Conservation (phyloP, 2,797 vertebrate genomes). For the Falco biarmicus region DNA sequence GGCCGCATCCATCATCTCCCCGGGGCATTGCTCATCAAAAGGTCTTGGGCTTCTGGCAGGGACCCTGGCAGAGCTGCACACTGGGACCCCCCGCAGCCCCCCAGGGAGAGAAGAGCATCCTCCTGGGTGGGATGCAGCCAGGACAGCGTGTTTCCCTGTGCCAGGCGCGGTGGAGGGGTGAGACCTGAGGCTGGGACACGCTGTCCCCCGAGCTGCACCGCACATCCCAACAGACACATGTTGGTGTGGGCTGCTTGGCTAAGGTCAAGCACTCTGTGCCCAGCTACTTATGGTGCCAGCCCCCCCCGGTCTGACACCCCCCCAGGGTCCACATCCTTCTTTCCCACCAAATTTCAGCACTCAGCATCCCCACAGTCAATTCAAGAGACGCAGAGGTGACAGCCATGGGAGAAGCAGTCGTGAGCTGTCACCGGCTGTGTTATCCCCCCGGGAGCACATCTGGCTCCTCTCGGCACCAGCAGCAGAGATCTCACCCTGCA, state of each 20-base stretch:
- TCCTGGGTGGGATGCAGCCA: background rate
- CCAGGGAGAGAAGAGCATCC: background rate
- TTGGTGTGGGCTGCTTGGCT: background rate
- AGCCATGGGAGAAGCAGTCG: background rate
- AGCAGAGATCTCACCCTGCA: background rate
- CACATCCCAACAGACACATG: background rate
- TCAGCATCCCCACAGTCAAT: background rate
- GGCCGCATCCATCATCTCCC: background rate
- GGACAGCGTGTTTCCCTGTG: background rate
- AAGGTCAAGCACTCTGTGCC: background rate
- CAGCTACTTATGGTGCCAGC: background rate
- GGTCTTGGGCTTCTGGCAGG: background rate
- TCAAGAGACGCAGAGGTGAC: background rate
- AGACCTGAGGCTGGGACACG: rapidly evolving
- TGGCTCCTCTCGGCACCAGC: background rate
- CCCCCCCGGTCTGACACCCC: background rate
- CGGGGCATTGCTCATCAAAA: background rate
- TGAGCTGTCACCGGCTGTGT: background rate
- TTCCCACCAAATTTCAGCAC: background rate
- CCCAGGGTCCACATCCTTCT: background rate
- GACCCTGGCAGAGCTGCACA: rapidly evolving
- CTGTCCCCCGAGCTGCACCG: background rate
- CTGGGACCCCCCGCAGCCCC: rapidly evolving
- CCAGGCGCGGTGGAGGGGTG: rapidly evolving
- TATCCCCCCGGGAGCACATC: background rate